Evolutionary conservation across 2,888 invertebrate species (phyloP).

Genomic region (Sesia apiformis): DNA sequence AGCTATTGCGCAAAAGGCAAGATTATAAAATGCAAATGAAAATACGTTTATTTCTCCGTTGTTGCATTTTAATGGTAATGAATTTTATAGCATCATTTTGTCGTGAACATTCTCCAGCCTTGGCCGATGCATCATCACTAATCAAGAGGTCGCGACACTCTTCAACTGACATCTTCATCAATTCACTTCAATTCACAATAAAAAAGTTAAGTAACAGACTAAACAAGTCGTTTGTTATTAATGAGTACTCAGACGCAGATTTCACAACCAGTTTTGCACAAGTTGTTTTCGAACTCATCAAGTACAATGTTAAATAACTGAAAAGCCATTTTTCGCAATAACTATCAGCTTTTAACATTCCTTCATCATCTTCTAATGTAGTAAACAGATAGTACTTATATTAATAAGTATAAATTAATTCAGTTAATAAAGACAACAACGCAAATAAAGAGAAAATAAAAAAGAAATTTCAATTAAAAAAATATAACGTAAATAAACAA

Average conservation of each 20-base stretch:
- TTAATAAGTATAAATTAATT: too few species aligned
- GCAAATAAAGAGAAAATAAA: too few species aligned
- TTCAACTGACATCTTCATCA: constrained; percentile 46
- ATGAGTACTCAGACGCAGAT: neutral
- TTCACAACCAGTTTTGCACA: too few species aligned
- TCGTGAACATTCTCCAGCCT: constrained; percentile 22
- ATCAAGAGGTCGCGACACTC: constrained; percentile 45
- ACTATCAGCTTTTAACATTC: too few species aligned
- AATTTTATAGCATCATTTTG: constrained; percentile 3
- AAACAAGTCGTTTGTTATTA: constrained; percentile 26
- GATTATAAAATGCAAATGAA: neutral
- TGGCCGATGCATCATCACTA: constrained; percentile 33
- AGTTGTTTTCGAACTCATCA: too few species aligned
- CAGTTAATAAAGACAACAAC: too few species aligned
- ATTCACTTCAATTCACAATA: constrained; percentile 38
- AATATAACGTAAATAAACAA: too few species aligned
- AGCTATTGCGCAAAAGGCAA: neutral
- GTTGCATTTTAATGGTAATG: neutral
- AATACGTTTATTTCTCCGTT: neutral
- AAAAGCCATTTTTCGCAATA: too few species aligned
- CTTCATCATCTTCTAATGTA: too few species aligned
- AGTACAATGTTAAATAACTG: too few species aligned
- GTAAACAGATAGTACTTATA: too few species aligned
- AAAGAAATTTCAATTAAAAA: too few species aligned
- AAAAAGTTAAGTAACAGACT: constrained; percentile 27